Percentiles rank a stretch among this genome's conserved stretches.
phyloP scores from a whole-genome alignment of 2,797 vertebrate species.

The Phylloscopus collybita region DNA sequence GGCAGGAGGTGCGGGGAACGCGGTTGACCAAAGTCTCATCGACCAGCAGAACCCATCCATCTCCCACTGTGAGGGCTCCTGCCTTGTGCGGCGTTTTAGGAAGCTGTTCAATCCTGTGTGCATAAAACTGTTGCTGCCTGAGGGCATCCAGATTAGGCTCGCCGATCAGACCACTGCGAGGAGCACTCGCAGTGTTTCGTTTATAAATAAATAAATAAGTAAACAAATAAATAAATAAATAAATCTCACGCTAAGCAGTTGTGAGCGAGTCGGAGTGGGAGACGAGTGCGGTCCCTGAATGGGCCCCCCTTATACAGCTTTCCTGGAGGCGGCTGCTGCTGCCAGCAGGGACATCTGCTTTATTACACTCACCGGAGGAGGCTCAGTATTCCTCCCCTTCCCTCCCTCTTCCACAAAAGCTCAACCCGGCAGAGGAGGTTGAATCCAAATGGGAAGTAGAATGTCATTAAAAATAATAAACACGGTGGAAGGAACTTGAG shows the following conservation, averaged over 20 bases:
- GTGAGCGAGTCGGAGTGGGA: conserved; percentile 41
- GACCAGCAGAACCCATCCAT: background rate
- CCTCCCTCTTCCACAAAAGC: conserved; percentile 19
- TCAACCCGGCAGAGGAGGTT: conserved; percentile 4
- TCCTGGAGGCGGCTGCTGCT: conserved; percentile 67
- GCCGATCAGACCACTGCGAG: background rate
- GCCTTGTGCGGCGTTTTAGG: background rate
- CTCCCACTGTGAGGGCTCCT: background rate
- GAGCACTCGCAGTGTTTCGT: background rate
- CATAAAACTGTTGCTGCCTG: background rate
- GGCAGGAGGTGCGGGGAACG: background rate
- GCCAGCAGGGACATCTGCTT: conserved; percentile 77
- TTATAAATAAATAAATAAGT: background rate
- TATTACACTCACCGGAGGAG: conserved; percentile 64
- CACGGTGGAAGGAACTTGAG: background rate
- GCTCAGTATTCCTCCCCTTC: conserved; percentile 30
- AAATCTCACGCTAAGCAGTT: background rate
- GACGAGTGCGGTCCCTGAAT: conserved; percentile 52
- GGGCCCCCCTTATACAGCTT: conserved; percentile 49
- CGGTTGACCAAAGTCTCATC: background rate
- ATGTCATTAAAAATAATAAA: background rate
- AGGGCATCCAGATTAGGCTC: background rate
- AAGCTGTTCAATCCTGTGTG: background rate
- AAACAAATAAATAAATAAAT: background rate
- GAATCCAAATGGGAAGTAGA: background rate